Conservation (phyloP, 2,888 invertebrate genomes). For the Ctenicera cuprea region DNA sequence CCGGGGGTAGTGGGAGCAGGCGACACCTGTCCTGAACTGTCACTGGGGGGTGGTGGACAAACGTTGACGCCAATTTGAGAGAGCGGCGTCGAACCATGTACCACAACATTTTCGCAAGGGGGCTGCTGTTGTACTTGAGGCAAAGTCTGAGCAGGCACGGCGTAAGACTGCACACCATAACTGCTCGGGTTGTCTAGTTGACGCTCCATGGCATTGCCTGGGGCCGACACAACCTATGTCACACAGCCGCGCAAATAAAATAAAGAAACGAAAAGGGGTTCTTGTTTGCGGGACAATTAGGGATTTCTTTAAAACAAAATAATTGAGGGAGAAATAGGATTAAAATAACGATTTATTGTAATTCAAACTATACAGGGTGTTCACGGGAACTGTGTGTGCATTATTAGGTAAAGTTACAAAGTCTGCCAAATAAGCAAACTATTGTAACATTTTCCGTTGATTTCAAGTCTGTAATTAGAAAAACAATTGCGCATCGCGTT, state of each 20-base stretch:
- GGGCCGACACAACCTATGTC: slow-evolving; percentile 67
- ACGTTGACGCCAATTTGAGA: slow-evolving; percentile 89
- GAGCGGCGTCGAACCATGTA: slow-evolving; percentile 90
- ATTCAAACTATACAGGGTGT: too few species aligned
- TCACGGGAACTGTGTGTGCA: too few species aligned
- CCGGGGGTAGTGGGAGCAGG: slow-evolving; percentile 79
- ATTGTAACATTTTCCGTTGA: too few species aligned
- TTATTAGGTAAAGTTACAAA: too few species aligned
- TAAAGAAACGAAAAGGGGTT: slow-evolving; percentile 9
- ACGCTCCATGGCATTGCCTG: slow-evolving; percentile 60
- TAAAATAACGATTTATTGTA: neutral
- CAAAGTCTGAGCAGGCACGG: slow-evolving; percentile 68
- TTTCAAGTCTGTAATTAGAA: too few species aligned
- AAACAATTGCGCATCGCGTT: too few species aligned
- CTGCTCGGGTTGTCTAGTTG: slow-evolving; percentile 66
- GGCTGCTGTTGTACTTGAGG: slow-evolving; percentile 71
- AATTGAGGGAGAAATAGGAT: neutral
- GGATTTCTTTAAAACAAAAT: neutral
- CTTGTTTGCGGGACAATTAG: neutral
- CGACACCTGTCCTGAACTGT: slow-evolving; percentile 75
- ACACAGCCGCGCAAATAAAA: slow-evolving; percentile 39
- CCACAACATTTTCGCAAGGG: slow-evolving; percentile 73
- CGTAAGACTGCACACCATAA: slow-evolving; percentile 65
- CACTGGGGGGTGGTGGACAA: slow-evolving; percentile 76
- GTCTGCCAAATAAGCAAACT: too few species aligned